These are phyloP conservation scores for Sturnus vulgaris DNA, from an alignment of 2,113 vertebrate genomes.

Conservation along the genomic window DNA sequence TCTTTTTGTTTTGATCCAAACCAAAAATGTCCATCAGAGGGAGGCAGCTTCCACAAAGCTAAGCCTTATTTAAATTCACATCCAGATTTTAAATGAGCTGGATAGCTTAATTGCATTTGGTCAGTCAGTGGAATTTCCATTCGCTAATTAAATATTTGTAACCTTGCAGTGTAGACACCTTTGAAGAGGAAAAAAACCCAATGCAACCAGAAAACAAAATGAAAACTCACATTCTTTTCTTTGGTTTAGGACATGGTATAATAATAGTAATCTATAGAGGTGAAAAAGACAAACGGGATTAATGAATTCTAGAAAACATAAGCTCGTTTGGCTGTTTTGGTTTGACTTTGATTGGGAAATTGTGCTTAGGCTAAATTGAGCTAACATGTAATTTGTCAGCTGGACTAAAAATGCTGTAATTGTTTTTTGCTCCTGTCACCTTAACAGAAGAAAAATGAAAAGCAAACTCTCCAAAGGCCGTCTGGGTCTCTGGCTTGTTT, in stretches of 20 bases:
- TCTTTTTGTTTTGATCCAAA: not conserved
- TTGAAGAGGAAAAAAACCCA: not conserved
- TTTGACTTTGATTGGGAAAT: slow-evolving; percentile 20
- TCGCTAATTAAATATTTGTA: slow-evolving; percentile 1
- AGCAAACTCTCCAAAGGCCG: not conserved
- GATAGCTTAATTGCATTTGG: slow-evolving; percentile 19
- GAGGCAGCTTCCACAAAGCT: slow-evolving; percentile 27
- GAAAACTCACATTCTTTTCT: not conserved
- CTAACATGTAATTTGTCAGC: slow-evolving; percentile 30
- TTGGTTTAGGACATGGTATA: not conserved
- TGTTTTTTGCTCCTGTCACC: slow-evolving; percentile 13
- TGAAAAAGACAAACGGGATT: not conserved
- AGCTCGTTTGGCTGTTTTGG: not conserved
- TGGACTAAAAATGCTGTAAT: slow-evolving; percentile 9
- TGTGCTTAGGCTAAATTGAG: not conserved
- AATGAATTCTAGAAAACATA: not conserved
- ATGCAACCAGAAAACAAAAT: not conserved
- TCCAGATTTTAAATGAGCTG: not conserved
- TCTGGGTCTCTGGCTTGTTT: not conserved
- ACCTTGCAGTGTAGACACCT: not conserved
- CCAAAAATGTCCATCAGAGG: slow-evolving; percentile 29
- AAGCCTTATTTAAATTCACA: slow-evolving; percentile 20
- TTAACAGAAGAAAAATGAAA: not conserved
- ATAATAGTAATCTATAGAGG: not conserved
- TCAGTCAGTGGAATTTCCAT: slow-evolving; percentile 1